Conservation (phyloP, 2,888 invertebrate species). For the Eilema caniola region DNA sequence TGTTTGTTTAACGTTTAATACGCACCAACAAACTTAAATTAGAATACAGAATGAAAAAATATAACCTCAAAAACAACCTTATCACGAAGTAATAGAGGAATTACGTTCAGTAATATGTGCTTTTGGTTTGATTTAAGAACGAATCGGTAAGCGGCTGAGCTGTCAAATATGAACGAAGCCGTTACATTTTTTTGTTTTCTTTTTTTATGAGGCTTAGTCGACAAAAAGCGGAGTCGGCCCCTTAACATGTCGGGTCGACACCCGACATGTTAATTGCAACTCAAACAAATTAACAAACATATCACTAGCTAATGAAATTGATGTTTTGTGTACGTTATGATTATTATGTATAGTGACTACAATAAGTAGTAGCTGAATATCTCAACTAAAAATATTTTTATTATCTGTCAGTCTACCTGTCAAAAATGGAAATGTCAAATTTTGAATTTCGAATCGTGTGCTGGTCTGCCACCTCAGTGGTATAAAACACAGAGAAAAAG, state of each 20-base stretch:
- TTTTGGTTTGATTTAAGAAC: slow-evolving; percentile 47
- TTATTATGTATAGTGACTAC: slow-evolving; percentile 8
- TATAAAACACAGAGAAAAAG: no score
- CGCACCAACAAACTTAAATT: slow-evolving; percentile 52
- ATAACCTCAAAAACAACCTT: slow-evolving; percentile 51
- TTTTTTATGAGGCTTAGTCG: slow-evolving; percentile 57
- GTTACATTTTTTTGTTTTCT: slow-evolving; percentile 45
- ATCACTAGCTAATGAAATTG: slow-evolving; percentile 78
- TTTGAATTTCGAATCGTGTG: neutral
- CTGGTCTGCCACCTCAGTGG: no score
- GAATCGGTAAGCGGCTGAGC: slow-evolving; percentile 57
- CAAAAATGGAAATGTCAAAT: neutral
- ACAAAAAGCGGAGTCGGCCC: slow-evolving; percentile 66
- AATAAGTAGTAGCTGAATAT: neutral
- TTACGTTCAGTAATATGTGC: slow-evolving; percentile 42
- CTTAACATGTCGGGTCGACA: no score
- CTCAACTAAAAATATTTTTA: neutral
- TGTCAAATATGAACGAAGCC: slow-evolving; percentile 56
- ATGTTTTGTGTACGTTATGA: slow-evolving; percentile 24
- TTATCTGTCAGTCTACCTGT: no score
- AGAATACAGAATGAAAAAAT: slow-evolving; percentile 32
- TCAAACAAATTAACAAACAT: slow-evolving; percentile 82
- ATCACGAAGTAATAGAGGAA: slow-evolving; percentile 48
- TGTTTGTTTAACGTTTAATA: slow-evolving; percentile 59
- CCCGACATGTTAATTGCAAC: slow-evolving; percentile 82